Evolutionary conservation across 2,113 vertebrate species (phyloP), one percentile per base, ranked within the genome.

Genomic region (Brienomyrus brachyistius): DNA sequence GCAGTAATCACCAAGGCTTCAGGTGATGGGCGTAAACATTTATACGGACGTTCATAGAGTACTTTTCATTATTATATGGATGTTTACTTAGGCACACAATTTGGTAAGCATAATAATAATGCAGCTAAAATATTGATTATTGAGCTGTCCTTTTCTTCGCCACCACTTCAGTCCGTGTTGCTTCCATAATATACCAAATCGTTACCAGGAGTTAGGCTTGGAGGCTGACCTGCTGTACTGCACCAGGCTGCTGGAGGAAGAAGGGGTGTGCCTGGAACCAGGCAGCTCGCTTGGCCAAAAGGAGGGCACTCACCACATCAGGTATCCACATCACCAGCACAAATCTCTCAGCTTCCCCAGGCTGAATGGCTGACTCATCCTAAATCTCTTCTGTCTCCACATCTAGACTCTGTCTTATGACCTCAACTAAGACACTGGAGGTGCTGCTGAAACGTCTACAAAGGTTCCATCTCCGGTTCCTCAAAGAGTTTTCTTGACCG

Each of bases 151-250:
- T 2, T 59, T 59, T 59, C 56, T 23, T n/a, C 5, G 2, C 56
- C 21, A 23, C 21, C 19, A 23, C 56, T 59, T 59, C 56, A 23
- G 56, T 59, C 56, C 0, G 1, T 59, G 23, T 59, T 8, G 6
- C 56, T 59, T n/a, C 56, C 56, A 59, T 23, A 59, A 59, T 23
- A 54, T 19, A 59, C 56, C 56, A 59, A 59, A 59, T 59, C 0
- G 6, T 31, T 31, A 31, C 31, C 56, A 96, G 96, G 94, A 95
- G 88, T 77, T 21, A 21, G 92, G 91, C 70, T 35, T 95, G 92
- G 15, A 93, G 40, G 93, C 95, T 1, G 95, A 96, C 48, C 21
- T 90, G 0, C 93, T 94, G 90, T 96, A 96, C 93, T 95, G 94
- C 66, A 4, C 77, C 0, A 88, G 51, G 84, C 91, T 96, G 17